phyloP scores from a whole-genome alignment of 1,140 invertebrate genomes.

The Ptiloglossa arizonensis region DNA sequence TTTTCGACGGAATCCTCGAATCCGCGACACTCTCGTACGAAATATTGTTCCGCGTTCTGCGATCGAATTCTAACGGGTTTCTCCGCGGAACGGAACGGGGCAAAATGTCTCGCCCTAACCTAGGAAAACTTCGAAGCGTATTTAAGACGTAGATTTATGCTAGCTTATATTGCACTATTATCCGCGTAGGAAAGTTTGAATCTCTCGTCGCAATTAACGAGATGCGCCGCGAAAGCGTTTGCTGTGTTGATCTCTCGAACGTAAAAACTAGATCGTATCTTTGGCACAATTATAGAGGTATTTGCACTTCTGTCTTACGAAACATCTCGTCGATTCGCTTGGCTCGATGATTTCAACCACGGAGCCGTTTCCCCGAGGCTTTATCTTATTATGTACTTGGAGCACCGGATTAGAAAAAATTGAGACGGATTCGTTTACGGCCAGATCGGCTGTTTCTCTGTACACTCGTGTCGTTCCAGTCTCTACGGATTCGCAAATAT shows the following conservation, averaged over 20 bases:
- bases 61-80: background rate
- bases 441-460: constrained; percentile 16
- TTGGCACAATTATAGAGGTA: constrained; percentile 67
- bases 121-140: background rate
- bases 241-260: constrained; percentile 30
- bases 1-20: no score
- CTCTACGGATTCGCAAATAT: background rate
- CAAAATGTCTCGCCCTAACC: background rate
- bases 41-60: background rate
- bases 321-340: background rate
- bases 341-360: constrained; percentile 4
- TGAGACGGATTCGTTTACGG: constrained; percentile 62
- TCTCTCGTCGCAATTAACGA: background rate
- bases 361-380: no score
- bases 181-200: background rate
- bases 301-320: constrained; percentile 48
- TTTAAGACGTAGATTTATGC: background rate
- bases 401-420: constrained; percentile 47
- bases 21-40: no score
- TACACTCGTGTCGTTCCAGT: constrained; percentile 16
- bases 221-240: background rate
- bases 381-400: background rate
- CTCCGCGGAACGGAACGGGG: no score
- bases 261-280: constrained; percentile 56
- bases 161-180: background rate